Conservation (phyloP, 30 jellyfish, hydroid and myxozoan species). For the Sanderia malayensis region DNA sequence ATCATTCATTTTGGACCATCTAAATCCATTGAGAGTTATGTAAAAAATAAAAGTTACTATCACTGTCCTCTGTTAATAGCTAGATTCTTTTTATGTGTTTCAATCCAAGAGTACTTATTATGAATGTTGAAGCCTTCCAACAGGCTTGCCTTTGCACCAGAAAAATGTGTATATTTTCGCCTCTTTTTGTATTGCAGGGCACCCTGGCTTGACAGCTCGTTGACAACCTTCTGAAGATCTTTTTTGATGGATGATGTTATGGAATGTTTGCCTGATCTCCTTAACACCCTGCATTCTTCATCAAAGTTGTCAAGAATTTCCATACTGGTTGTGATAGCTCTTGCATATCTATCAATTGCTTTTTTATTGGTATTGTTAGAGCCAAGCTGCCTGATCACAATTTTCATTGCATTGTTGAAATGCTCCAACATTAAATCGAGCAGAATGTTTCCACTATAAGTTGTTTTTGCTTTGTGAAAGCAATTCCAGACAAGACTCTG, state of each 20-base stretch:
- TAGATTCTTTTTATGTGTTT: not conserved
- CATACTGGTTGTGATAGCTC: constrained; percentile 8
- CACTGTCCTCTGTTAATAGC: constrained; percentile 14
- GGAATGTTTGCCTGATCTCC: constrained; percentile 6
- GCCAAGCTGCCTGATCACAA: constrained; percentile 16
- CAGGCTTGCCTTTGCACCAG: not conserved
- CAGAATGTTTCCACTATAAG: constrained; percentile 23
- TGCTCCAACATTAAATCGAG: constrained; percentile 14
- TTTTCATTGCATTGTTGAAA: constrained; percentile 18
- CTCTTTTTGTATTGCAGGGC: not conserved
- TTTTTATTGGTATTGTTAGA: constrained; percentile 11
- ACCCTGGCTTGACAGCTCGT: not conserved
- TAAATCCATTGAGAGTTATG: constrained; percentile 6
- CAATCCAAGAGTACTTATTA: constrained; percentile 11
- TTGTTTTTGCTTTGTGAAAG: constrained; percentile 9
- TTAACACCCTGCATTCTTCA: not conserved
- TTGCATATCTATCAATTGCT: constrained; percentile 26
- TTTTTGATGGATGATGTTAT: not conserved
- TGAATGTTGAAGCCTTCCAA: constrained; percentile 7
- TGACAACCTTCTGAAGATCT: not conserved
- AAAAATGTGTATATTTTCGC: not conserved
- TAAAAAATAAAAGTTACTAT: not conserved
- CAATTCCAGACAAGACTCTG: constrained; percentile 19
- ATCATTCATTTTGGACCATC: constrained; percentile 25
- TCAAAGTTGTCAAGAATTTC: not conserved